A percentile compares a stretch with the other conserved stretches of the same genome.
These are phyloP conservation scores for Musca vetustissima DNA, from an alignment of 1,140 invertebrate species.

Conservation along the genomic window DNA sequence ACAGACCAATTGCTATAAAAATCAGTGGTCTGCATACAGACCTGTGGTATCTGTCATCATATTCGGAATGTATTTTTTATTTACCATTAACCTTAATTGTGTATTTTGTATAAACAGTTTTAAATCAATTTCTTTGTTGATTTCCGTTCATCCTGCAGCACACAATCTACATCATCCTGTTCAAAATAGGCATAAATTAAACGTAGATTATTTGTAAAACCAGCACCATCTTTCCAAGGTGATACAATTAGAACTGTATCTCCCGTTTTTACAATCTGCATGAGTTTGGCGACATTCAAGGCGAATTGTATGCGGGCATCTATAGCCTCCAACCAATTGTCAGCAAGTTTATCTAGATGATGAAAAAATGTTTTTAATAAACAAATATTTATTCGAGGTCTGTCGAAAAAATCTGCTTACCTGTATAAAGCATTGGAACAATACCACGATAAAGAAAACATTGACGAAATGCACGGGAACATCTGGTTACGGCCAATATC, in stretches of 20 bases:
- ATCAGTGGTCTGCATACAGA: too few species aligned
- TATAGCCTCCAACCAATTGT: conserved; percentile 91
- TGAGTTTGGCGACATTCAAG: conserved; percentile 78
- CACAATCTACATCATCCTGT: conserved; percentile 40
- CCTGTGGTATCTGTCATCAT: too few species aligned
- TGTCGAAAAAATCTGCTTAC: too few species aligned
- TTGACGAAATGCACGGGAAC: conserved; percentile 84
- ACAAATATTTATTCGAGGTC: too few species aligned
- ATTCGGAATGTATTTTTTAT: too few species aligned
- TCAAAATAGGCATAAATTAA: conserved; percentile 75
- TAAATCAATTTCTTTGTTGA: neutral
- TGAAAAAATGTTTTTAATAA: too few species aligned
- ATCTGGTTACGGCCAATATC: conserved; percentile 91
- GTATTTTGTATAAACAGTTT: too few species aligned
- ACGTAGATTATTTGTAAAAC: conserved; percentile 95
- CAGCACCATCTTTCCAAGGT: conserved; percentile 93
- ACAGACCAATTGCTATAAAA: too few species aligned
- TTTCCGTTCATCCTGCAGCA: conserved; percentile 33
- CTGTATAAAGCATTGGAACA: conserved; percentile 83
- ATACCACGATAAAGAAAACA: conserved; percentile 91
- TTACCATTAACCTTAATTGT: too few species aligned
- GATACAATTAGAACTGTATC: conserved; percentile 91
- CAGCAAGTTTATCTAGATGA: conserved; percentile 37
- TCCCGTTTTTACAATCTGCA: conserved; percentile 79
- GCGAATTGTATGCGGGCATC: conserved; percentile 87